Evolutionary conservation across 2,888 invertebrate species (phyloP).

Genomic region (Epirrhoe alternata): DNA sequence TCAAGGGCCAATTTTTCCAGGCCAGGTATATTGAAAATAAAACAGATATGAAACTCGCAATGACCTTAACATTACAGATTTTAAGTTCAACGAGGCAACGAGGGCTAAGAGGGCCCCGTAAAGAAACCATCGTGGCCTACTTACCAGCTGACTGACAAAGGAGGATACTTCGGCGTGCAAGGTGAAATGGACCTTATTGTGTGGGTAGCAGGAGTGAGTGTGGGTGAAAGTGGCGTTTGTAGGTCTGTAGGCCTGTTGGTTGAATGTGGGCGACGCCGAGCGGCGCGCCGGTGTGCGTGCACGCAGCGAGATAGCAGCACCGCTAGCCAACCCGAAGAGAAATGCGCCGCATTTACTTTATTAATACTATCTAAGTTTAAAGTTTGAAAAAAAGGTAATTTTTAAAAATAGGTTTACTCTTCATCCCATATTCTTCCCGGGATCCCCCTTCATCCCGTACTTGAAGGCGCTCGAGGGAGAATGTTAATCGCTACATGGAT

Average conservation of each 20-base stretch:
- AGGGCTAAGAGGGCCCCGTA: constrained; percentile 70
- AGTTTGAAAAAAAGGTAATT: too few relatives aligned
- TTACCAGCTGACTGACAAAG: constrained; percentile 64
- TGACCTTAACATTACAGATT: constrained; percentile 64
- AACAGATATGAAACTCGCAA: constrained; percentile 36
- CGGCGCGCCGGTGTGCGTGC: constrained; percentile 66
- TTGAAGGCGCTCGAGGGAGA: too few relatives aligned
- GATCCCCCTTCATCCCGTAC: too few relatives aligned
- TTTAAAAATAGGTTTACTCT: too few relatives aligned
- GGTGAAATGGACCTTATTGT: constrained; percentile 54
- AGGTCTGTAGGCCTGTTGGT: constrained; percentile 80
- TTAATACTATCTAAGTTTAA: neutral
- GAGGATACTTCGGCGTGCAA: constrained; percentile 36
- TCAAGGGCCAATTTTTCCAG: too few relatives aligned
- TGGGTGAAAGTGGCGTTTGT: constrained; percentile 73
- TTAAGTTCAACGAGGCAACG: constrained; percentile 63
- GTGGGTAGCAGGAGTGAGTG: constrained; percentile 48
- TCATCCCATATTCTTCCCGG: too few relatives aligned
- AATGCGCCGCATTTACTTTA: constrained; percentile 67
- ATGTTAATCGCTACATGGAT: too few relatives aligned
- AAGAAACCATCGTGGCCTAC: constrained; percentile 79
- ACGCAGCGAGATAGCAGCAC: constrained; percentile 82
- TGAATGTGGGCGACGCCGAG: constrained; percentile 65
- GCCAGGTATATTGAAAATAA: neutral
- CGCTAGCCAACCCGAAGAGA: constrained; percentile 68